Evolutionary conservation across 1,140 invertebrate genomes (phyloP), one percentile per base, ranked within the genome.

Genomic region (Trachelipus rathkii): DNA sequence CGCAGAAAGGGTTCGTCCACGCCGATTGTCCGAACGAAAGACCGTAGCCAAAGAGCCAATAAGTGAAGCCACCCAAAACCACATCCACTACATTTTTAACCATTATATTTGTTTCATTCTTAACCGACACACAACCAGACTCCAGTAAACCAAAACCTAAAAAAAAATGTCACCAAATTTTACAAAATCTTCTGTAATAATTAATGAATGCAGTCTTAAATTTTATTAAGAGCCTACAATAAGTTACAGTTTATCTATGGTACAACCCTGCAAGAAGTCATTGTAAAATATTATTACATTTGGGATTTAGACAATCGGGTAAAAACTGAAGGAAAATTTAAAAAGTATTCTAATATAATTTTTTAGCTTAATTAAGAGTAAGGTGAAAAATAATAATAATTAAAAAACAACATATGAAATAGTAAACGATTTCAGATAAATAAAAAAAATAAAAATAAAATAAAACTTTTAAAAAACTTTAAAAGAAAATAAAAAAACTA

Each of bases 31-130:
- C 95, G 82, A 96, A 97, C 71, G 93, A 95, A 82, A 97, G 88
- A 0, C 92, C 94, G 85, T 94, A 98, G 0, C 95, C 96, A 83
- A 97, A 96, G 21, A 94, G 88, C 95, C 95, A 97, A 85, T 97
- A 98, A 0, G 94, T 95, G 6, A 96, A 84, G 72, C 94, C 95
- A 15, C 95, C 95, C 3, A 97, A 88, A 10, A 95, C 92, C 73
- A 97, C 94, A 81, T 97, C 95, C 0, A 94, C 92, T 0, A 95
- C 90, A 83, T 97, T 97, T 84, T 96, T 96, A 92, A 96, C 95
- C 94, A 96, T 96, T n/a, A 96, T 96, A 82, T 96, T 96, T 0
- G 95, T 93, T 88, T 96, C 95, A 83, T 96, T 96, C 85, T 96
- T 97, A 44, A 94, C 88, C 0, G 93, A 95, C 0, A 96, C 95